Conservation (phyloP, 2,797 vertebrate species). For the Pseudochirops cupreus region DNA sequence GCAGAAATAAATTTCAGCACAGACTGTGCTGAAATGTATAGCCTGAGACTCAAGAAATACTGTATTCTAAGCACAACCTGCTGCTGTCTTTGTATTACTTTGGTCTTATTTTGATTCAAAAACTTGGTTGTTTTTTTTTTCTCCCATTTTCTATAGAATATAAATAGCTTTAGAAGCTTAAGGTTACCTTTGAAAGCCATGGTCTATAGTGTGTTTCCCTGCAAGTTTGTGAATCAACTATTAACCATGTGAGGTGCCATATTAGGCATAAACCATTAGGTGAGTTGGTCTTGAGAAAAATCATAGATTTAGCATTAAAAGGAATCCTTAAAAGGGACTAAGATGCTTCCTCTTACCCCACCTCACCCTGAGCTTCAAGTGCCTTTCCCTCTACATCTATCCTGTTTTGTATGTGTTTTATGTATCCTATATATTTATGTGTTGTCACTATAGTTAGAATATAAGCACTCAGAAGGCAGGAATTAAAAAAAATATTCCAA, state of each 20-base stretch:
- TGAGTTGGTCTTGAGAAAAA: not conserved
- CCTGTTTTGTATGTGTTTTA: not conserved
- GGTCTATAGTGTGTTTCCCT: slow-evolving; percentile 12
- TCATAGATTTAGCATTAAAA: not conserved
- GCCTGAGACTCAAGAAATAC: slow-evolving; percentile 29
- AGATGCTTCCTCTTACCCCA: not conserved
- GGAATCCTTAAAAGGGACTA: not conserved
- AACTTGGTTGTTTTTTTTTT: slow-evolving; percentile 36
- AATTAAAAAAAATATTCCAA: no score
- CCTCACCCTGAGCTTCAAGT: not conserved
- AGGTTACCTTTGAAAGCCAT: slow-evolving; percentile 63
- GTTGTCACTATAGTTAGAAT: not conserved
- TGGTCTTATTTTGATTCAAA: slow-evolving; percentile 64
- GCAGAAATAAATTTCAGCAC: slow-evolving; percentile 63
- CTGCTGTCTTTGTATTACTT: slow-evolving; percentile 8
- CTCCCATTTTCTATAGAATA: slow-evolving; percentile 41
- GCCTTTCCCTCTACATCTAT: not conserved
- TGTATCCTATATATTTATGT: not conserved
- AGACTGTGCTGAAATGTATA: slow-evolving; percentile 20
- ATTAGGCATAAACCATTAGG: not conserved
- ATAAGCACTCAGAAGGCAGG: not conserved
- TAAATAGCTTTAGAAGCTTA: slow-evolving; percentile 53
- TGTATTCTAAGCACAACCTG: not conserved
- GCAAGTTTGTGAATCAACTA: not conserved
- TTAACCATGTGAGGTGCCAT: not conserved